phyloP scores from a whole-genome alignment of 1,140 invertebrate species.

The Bilobella aurantiaca region DNA sequence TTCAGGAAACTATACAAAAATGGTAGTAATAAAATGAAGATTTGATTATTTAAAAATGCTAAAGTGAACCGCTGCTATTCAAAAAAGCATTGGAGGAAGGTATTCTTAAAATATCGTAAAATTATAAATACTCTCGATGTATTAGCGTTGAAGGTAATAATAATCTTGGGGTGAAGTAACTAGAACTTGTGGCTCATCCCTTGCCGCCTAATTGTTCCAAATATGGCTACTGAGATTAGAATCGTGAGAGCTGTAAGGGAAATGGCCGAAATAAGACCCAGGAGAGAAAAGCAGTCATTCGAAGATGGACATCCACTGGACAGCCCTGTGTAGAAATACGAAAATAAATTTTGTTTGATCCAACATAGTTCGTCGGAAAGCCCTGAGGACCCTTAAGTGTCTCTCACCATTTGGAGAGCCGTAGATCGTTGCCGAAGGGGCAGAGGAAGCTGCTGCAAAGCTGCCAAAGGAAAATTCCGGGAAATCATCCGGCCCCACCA shows the following conservation, averaged over 20 bases:
- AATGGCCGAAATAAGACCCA: constrained; percentile 15
- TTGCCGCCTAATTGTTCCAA: constrained; percentile 16
- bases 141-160: too few relatives aligned
- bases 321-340: too few relatives aligned
- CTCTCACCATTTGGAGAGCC: not conserved
- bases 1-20: too few relatives aligned
- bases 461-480: constrained; percentile 21
- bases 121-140: too few relatives aligned
- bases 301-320: not conserved
- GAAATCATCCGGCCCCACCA: constrained; percentile 32
- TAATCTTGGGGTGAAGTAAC: too few relatives aligned
- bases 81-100: too few relatives aligned
- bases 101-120: too few relatives aligned
- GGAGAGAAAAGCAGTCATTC: constrained; percentile 14
- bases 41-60: too few relatives aligned
- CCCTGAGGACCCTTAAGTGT: not conserved
- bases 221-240: constrained; percentile 10
- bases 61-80: too few relatives aligned
- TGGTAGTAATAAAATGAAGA: too few relatives aligned
- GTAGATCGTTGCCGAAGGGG: not conserved
- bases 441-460: not conserved
- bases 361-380: too few relatives aligned
- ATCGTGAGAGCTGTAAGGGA: constrained; percentile 16
- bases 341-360: too few relatives aligned
- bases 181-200: constrained; percentile 11